Conservation (phyloP, 2,113 vertebrate genomes). For the Sceloporus undulatus region DNA sequence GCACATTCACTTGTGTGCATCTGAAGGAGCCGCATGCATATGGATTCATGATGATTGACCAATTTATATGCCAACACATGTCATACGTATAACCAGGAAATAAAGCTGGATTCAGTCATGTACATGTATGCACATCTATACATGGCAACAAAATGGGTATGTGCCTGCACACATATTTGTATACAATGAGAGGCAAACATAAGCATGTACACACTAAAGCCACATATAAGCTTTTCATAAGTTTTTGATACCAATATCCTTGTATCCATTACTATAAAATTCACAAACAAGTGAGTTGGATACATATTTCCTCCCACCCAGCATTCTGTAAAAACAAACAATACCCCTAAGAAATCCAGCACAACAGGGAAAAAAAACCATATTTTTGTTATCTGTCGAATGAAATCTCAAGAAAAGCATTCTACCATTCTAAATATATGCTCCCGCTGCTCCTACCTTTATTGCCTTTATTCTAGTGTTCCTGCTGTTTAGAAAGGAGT, state of each 20-base stretch:
- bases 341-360: not conserved
- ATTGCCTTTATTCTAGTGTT: not conserved
- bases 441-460: not conserved
- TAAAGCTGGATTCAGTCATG: not conserved
- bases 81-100: not conserved
- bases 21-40: not conserved
- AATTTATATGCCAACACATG: not conserved
- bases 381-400: constrained; percentile 2
- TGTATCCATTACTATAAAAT: not conserved
- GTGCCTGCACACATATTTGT: not conserved
- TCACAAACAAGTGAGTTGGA: not conserved
- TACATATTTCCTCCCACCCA: not conserved
- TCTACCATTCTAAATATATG: not conserved
- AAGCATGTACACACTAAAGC: not conserved
- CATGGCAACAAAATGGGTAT: not conserved
- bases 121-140: not conserved
- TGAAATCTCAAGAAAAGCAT: constrained; percentile 2
- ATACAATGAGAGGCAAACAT: not conserved
- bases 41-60: not conserved
- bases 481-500: not conserved
- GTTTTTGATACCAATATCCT: not conserved
- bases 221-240: not conserved
- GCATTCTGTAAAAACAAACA: not conserved
- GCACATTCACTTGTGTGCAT: not conserved
- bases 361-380: not conserved